Evolutionary conservation across 2,113 vertebrate genomes (phyloP).

Genomic region (Myiozetetes cayanensis): DNA sequence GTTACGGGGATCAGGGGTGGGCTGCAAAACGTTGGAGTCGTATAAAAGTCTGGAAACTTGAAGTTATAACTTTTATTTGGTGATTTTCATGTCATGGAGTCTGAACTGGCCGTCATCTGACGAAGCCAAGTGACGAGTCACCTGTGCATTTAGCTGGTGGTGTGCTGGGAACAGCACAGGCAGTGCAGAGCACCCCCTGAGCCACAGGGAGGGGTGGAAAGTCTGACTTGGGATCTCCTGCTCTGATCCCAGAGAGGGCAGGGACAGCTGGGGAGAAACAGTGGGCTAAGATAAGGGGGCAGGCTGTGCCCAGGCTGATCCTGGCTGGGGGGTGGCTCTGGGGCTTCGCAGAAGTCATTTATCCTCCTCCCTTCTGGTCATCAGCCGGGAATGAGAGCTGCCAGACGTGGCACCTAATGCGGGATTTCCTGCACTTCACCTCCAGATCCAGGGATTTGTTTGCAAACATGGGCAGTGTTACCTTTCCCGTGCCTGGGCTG

Average conservation of each 20-base stretch:
- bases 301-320: neutral
- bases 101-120: neutral
- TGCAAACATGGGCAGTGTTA: neutral
- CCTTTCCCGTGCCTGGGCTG: neutral
- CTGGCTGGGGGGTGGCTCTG: neutral
- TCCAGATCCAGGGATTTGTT: neutral
- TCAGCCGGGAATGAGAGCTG: neutral
- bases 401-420: neutral
- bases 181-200: neutral
- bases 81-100: neutral
- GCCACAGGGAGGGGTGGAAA: neutral
- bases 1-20: neutral
- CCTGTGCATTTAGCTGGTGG: neutral
- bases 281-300: fast-evolving
- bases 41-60: neutral
- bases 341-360: neutral
- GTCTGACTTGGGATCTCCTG: neutral
- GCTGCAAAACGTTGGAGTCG: neutral
- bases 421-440: constrained; percentile 5
- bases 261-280: neutral
- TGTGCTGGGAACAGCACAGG: fast-evolving
- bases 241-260: neutral
- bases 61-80: neutral
- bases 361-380: neutral
- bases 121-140: neutral